Conservation (phyloP, 1,140 invertebrate genomes). For the Acyrthosiphon pisum region DNA sequence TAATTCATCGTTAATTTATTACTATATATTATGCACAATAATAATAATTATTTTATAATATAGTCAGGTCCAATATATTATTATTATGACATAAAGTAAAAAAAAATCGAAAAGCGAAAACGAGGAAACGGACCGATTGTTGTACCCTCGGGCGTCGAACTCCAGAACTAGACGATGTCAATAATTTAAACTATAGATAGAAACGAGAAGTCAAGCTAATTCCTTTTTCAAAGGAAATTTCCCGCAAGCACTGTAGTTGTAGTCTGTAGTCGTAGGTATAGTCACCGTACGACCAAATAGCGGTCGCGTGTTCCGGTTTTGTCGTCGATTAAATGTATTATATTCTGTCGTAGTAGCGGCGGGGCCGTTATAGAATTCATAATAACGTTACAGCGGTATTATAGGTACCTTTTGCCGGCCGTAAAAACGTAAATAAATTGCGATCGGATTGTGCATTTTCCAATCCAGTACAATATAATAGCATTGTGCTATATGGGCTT, state of each 20-base stretch:
- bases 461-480: background rate
- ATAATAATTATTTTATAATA: no score
- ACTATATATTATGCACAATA: no score
- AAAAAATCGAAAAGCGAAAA: background rate
- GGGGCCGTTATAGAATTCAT: background rate
- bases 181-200: background rate
- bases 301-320: background rate
- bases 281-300: background rate
- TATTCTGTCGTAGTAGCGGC: background rate
- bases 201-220: background rate
- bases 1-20: no score
- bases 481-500: background rate
- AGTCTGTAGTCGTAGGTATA: background rate
- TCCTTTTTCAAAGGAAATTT: background rate
- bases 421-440: slow-evolving; percentile 1
- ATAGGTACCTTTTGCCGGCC: background rate
- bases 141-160: background rate
- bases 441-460: background rate
- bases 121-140: background rate
- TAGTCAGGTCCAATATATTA: no score
- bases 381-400: background rate
- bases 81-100: background rate
- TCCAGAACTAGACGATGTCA: background rate
- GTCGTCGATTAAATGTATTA: background rate
- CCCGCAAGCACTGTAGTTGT: background rate